phyloP scores from a whole-genome alignment of 2,888 invertebrate genomes.

The Dasysyrphus albostriatus region DNA sequence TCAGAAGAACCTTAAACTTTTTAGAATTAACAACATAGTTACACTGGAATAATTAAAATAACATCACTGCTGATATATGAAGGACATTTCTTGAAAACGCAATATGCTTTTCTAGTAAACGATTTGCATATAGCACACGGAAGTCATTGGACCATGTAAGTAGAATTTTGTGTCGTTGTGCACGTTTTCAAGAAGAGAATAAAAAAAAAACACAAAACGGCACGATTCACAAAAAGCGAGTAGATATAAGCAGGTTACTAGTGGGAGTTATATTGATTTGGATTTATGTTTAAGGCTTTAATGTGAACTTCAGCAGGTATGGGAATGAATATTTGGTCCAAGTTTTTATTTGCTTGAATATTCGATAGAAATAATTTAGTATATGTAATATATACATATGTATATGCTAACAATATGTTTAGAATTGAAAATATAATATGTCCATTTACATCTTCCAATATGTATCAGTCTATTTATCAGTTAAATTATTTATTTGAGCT shows the following conservation, averaged over 20 bases:
- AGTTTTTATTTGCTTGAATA: too few species aligned
- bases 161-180: constrained; percentile 31
- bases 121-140: constrained; percentile 58
- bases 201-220: not conserved
- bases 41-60: not conserved
- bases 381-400: too few species aligned
- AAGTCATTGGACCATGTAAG: constrained; percentile 40
- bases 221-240: constrained; percentile 11
- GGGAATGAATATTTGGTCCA: not conserved
- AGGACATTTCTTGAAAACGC: not conserved
- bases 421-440: too few species aligned
- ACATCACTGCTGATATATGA: not conserved
- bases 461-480: too few species aligned
- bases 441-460: too few species aligned
- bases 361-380: too few species aligned
- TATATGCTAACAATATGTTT: too few species aligned
- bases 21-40: too few species aligned
- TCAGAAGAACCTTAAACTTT: too few species aligned
- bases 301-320: not conserved
- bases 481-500: too few species aligned
- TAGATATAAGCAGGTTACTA: constrained; percentile 34
- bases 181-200: not conserved
- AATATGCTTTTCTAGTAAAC: not conserved
- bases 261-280: constrained; percentile 28
- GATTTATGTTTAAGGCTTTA: constrained; percentile 25